phyloP scores from a whole-genome alignment of 1,140 invertebrate species.

The Varroa destructor region DNA sequence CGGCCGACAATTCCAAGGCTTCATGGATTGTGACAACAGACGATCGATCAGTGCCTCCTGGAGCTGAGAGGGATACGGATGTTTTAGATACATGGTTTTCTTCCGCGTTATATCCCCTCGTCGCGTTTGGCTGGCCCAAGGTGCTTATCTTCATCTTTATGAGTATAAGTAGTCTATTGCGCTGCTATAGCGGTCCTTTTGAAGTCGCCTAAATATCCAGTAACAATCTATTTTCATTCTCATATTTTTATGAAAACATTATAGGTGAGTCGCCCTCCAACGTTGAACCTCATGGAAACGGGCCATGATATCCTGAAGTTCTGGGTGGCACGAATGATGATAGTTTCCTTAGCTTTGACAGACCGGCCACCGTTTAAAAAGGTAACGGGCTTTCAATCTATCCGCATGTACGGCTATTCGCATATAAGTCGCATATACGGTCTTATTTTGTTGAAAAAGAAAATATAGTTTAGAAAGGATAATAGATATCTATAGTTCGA shows the following conservation, averaged over 20 bases:
- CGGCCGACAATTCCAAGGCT: too few species aligned
- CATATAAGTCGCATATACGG: too few species aligned
- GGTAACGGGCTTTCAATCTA: constrained; percentile 29
- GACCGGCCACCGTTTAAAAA: constrained; percentile 84
- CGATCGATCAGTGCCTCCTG: constrained; percentile 74
- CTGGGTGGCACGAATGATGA: constrained; percentile 98
- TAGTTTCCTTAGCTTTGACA: constrained; percentile 76
- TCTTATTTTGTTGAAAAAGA: too few species aligned
- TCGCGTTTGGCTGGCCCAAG: constrained; percentile 91
- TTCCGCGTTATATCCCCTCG: constrained; percentile 89
- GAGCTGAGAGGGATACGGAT: constrained; percentile 75
- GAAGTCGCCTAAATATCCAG: too few species aligned
- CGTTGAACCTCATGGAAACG: constrained; percentile 84
- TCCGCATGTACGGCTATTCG: too few species aligned
- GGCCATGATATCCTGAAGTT: constrained; percentile 99
- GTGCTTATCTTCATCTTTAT: constrained; percentile 37
- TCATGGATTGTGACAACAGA: constrained; percentile 10
- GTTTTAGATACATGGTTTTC: constrained; percentile 99
- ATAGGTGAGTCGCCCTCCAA: constrained; percentile 60
- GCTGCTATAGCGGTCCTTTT: too few species aligned
- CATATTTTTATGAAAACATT: neutral
- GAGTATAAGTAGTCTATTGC: too few species aligned
- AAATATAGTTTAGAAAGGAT: too few species aligned
- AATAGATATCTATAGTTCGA: too few species aligned
- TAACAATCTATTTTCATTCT: neutral